A percentile compares a stretch with the other conserved stretches of the same genome.
phyloP scores from a whole-genome alignment of 2,113 vertebrate species.

The Tonatia bakeri region DNA sequence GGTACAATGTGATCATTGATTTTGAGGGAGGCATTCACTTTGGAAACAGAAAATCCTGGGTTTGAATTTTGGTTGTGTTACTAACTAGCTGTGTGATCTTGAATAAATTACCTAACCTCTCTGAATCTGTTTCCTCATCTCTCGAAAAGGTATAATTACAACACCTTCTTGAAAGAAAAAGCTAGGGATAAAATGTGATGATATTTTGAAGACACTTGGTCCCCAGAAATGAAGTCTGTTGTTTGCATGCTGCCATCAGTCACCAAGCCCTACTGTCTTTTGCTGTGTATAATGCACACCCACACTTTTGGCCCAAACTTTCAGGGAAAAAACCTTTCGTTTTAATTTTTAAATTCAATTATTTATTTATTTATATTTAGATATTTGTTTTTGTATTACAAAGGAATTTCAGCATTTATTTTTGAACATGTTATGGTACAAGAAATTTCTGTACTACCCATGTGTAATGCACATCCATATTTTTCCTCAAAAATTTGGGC shows the following conservation, averaged over 20 bases:
- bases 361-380: no score
- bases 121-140: conserved; percentile 15
- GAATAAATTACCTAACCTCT: not conserved
- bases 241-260: not conserved
- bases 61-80: not conserved
- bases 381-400: no score
- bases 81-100: not conserved
- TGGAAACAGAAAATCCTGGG: not conserved
- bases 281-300: no score
- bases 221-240: not conserved
- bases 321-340: no score
- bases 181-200: not conserved
- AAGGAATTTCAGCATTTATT: no score
- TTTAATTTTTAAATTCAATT: no score
- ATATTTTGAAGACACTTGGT: not conserved
- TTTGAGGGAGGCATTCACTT: not conserved
- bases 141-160: not conserved
- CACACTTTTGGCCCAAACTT: no score
- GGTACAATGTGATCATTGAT: not conserved
- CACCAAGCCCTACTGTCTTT: not conserved
- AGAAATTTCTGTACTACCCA: no score
- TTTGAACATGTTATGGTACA: no score
- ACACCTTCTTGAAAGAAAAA: not conserved
- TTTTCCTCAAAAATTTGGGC: no score
- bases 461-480: no score